These are phyloP conservation scores for Adelognathus sp. DNA, from an alignment of 2,888 invertebrate genomes.

Conservation along the genomic window DNA sequence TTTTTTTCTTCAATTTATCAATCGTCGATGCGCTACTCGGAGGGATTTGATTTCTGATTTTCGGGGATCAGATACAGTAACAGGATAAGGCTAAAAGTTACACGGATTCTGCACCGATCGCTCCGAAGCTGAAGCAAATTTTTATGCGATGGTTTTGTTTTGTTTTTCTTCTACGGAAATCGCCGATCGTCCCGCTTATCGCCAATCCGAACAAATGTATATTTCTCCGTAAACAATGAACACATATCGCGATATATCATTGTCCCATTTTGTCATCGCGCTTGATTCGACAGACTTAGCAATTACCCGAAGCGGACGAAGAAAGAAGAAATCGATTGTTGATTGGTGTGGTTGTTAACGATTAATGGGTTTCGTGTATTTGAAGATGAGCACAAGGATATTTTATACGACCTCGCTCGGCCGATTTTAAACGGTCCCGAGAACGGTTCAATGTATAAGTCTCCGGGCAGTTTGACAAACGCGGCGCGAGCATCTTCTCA, in stretches of 20 bases:
- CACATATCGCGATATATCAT: neutral
- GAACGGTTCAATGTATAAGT: slow-evolving; percentile 29
- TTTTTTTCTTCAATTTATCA: neutral
- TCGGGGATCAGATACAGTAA: too few species aligned
- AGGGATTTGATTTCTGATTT: too few species aligned
- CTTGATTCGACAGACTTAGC: neutral
- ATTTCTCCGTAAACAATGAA: neutral
- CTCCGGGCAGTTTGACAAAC: slow-evolving; percentile 26
- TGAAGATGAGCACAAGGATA: slow-evolving; percentile 42
- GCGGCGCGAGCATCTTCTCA: slow-evolving; percentile 34
- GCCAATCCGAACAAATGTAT: neutral
- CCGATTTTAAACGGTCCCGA: slow-evolving; percentile 14
- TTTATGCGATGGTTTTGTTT: too few species aligned
- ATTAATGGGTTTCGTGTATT: slow-evolving; percentile 52
- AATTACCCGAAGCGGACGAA: neutral
- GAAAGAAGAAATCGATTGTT: slow-evolving; percentile 9
- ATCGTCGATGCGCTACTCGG: neutral
- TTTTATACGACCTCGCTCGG: slow-evolving; percentile 36
- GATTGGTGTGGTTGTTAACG: slow-evolving; percentile 48
- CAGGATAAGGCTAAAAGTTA: neutral
- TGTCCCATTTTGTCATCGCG: neutral
- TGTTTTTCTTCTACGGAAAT: neutral
- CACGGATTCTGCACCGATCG: too few species aligned
- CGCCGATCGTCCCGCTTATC: neutral
- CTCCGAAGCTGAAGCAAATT: too few species aligned